Evolutionary conservation across 1,140 invertebrate species (phyloP).

Genomic region (Habropoda laboriosa): DNA sequence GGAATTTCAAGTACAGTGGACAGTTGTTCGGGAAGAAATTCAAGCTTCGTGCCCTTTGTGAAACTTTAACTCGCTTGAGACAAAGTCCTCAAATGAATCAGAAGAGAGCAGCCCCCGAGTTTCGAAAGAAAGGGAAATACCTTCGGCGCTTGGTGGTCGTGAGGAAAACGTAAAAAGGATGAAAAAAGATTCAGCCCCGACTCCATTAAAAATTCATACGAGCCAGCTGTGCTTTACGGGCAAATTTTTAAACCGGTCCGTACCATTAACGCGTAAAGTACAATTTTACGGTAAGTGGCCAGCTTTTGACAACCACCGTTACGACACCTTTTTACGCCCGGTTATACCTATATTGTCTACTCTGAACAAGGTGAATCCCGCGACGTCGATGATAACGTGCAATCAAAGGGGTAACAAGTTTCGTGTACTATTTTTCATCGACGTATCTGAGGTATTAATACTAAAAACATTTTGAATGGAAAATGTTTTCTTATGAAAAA

Average conservation of each 20-base stretch:
- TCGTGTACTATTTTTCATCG: slow-evolving; percentile 4
- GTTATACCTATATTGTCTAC: background rate
- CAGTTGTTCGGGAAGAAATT: slow-evolving; percentile 54
- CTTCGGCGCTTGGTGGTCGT: slow-evolving; percentile 14
- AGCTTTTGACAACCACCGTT: slow-evolving; percentile 13
- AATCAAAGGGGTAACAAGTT: background rate
- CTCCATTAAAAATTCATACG: slow-evolving; percentile 50
- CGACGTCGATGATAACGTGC: slow-evolving; percentile 3
- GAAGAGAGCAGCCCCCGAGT: slow-evolving; percentile 26
- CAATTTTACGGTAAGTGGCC: slow-evolving; percentile 59
- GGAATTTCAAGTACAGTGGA: slow-evolving; percentile 55
- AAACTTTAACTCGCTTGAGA: slow-evolving; percentile 66
- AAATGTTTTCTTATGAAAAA: background rate
- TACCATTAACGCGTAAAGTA: slow-evolving; percentile 40
- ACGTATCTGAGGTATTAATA: too few species aligned
- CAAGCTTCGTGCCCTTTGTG: slow-evolving; percentile 61
- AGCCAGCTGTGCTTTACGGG: slow-evolving; percentile 36
- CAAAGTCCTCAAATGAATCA: slow-evolving; percentile 63
- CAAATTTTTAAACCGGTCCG: slow-evolving; percentile 24
- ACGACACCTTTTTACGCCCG: slow-evolving; percentile 11
- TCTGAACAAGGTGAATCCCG: background rate
- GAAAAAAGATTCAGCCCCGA: slow-evolving; percentile 35
- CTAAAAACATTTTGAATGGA: too few species aligned
- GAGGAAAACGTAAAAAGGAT: slow-evolving; percentile 34
- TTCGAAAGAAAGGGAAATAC: slow-evolving; percentile 20